These are phyloP conservation scores for Argyresthia albistria DNA, from an alignment of 2,888 invertebrate species.

Conservation along the genomic window DNA sequence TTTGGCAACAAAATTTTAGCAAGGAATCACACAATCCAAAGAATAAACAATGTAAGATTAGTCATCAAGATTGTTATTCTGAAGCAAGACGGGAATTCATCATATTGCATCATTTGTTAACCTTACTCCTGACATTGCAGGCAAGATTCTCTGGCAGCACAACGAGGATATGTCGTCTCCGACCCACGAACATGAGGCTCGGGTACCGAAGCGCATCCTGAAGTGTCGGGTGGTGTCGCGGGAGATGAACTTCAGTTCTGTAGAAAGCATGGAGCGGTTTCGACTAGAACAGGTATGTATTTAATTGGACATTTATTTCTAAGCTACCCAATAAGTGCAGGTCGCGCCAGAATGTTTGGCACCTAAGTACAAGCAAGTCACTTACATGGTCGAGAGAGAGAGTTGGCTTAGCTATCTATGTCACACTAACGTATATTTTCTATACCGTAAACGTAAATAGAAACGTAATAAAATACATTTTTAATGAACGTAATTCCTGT, in stretches of 20 bases:
- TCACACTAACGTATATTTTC: too few species aligned
- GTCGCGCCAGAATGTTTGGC: too few species aligned
- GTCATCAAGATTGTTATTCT: background rate
- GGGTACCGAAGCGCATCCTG: conserved; percentile 96
- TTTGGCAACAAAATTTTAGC: too few species aligned
- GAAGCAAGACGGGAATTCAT: too few species aligned
- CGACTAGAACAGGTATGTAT: conserved; percentile 83
- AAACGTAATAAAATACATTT: conserved; percentile 50
- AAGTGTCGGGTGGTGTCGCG: conserved; percentile 92
- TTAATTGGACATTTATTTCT: too few species aligned
- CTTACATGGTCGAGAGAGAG: too few species aligned
- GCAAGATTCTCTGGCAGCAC: conserved; percentile 96
- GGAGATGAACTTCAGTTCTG: conserved; percentile 92
- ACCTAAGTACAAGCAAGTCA: too few species aligned
- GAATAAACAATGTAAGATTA: background rate
- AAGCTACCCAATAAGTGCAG: too few species aligned
- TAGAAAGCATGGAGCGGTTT: conserved; percentile 96
- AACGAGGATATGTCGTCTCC: conserved; percentile 94
- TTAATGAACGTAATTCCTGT: conserved; percentile 67
- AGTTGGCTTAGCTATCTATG: too few species aligned
- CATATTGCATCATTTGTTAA: background rate
- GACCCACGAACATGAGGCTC: conserved; percentile 93
- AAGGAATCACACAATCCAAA: background rate
- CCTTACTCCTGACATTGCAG: conserved; percentile 41
- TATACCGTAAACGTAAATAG: conserved; percentile 23